These are phyloP conservation scores for Scarus forsteni DNA, from an alignment of 2,797 vertebrate species.

Conservation along the genomic window DNA sequence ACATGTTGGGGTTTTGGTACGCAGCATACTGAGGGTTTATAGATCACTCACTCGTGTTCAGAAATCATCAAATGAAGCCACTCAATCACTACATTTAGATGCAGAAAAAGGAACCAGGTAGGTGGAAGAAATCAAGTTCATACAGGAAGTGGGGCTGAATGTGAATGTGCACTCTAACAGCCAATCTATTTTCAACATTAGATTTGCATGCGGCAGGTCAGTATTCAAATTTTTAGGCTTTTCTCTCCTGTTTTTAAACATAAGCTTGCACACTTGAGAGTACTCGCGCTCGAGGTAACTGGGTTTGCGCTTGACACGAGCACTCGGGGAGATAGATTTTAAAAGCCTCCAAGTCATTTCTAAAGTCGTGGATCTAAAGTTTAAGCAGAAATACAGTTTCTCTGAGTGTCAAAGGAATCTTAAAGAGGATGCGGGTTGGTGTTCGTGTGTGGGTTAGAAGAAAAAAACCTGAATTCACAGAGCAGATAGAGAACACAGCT, in stretches of 20 bases:
- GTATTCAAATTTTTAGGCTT: no score
- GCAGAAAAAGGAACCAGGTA: neutral
- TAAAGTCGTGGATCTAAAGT: neutral
- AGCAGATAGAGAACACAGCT: conserved; percentile 4
- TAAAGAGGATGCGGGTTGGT: neutral
- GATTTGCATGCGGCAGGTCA: neutral
- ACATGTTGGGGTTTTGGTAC: conserved; percentile 41
- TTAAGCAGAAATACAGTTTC: neutral
- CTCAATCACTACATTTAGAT: conserved; percentile 6
- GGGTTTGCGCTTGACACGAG: no score
- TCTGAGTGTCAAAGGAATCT: neutral
- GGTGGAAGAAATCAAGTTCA: neutral
- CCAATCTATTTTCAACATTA: neutral
- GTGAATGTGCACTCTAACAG: neutral
- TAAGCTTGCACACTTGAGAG: no score
- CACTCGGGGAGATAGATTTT: neutral
- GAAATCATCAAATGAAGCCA: neutral
- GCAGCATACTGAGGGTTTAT: conserved; percentile 44
- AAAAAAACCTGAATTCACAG: conserved; percentile 8
- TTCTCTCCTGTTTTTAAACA: no score
- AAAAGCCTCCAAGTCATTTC: neutral
- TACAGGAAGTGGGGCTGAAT: conserved; percentile 25
- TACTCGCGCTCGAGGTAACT: no score
- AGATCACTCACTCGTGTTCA: conserved; percentile 63
- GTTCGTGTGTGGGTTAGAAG: conserved; percentile 16